Evolutionary conservation across 92 coral and sea anemone genomes (phyloP).

Genomic region (Montipora capitata): DNA sequence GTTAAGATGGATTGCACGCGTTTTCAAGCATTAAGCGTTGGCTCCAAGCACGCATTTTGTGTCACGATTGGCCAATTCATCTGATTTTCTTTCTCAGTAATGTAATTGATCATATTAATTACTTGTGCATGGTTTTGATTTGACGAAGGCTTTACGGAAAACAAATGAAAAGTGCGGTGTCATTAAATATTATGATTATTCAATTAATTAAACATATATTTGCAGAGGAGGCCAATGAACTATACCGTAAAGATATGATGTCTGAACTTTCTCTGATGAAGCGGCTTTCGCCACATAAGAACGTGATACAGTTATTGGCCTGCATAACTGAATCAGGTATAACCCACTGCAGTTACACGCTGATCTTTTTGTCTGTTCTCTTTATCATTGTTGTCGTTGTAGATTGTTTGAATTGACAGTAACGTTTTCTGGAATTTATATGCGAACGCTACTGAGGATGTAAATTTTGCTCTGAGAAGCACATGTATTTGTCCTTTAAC

Average conservation of each 20-base stretch:
- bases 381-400: too few species aligned
- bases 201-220: not conserved
- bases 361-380: not conserved
- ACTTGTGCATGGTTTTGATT: not conserved
- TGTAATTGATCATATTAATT: too few species aligned
- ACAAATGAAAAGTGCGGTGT: not conserved
- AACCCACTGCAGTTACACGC: not conserved
- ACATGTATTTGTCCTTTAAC: too few species aligned
- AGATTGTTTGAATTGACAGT: too few species aligned
- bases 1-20: too few species aligned
- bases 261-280: constrained; percentile 33
- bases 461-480: too few species aligned
- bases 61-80: too few species aligned
- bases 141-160: not conserved
- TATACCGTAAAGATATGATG: constrained; percentile 23
- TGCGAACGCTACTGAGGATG: too few species aligned
- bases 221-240: not conserved
- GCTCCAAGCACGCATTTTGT: too few species aligned
- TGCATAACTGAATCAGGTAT: constrained; percentile 45
- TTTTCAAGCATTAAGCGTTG: too few species aligned
- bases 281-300: constrained; percentile 35
- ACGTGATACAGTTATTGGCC: constrained; percentile 39
- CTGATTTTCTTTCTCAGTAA: too few species aligned
- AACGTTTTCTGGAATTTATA: too few species aligned
- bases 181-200: not conserved